These are phyloP conservation scores for Drosophila antonietae DNA, from an alignment of 2,888 invertebrate species.

Conservation along the genomic window DNA sequence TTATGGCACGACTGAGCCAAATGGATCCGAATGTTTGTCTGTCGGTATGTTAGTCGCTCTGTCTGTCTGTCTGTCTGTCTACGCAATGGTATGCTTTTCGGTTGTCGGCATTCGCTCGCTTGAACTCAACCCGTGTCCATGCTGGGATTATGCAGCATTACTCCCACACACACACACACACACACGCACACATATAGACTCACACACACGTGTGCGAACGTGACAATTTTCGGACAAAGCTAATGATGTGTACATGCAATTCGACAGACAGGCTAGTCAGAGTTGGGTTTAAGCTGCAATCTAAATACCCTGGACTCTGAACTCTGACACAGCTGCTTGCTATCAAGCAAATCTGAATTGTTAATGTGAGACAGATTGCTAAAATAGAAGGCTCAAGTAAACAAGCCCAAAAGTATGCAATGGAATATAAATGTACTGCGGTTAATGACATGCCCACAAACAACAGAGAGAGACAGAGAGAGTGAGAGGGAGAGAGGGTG, in stretches of 20 bases:
- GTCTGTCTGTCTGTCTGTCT: slow-evolving; percentile 3
- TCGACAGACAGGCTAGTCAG: slow-evolving; percentile 38
- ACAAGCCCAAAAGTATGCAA: slow-evolving; percentile 30
- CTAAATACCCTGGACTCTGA: slow-evolving; percentile 26
- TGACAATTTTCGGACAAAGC: slow-evolving; percentile 75
- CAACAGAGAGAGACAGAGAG: too few species aligned
- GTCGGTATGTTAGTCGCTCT: background rate
- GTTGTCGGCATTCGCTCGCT: slow-evolving; percentile 22
- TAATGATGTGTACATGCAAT: slow-evolving; percentile 72
- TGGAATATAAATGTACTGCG: slow-evolving; percentile 17
- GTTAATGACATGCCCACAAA: slow-evolving; percentile 21
- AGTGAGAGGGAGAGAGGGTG: background rate
- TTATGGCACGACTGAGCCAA: slow-evolving; percentile 25
- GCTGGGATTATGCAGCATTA: slow-evolving; percentile 67
- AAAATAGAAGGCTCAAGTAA: slow-evolving; percentile 15
- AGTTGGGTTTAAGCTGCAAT: slow-evolving; percentile 4
- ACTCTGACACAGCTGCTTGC: slow-evolving; percentile 21
- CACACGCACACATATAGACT: background rate
- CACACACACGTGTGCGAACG: slow-evolving; percentile 54
- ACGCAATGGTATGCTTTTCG: slow-evolving; percentile 19
- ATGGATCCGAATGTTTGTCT: slow-evolving; percentile 11
- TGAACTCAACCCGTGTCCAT: slow-evolving; percentile 23
- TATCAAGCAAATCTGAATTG: slow-evolving; percentile 9
- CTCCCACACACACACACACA: background rate
- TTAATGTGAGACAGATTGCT: slow-evolving; percentile 22